These are phyloP conservation scores for Bombyx mandarina DNA, from an alignment of 1,140 invertebrate genomes.

Conservation along the genomic window DNA sequence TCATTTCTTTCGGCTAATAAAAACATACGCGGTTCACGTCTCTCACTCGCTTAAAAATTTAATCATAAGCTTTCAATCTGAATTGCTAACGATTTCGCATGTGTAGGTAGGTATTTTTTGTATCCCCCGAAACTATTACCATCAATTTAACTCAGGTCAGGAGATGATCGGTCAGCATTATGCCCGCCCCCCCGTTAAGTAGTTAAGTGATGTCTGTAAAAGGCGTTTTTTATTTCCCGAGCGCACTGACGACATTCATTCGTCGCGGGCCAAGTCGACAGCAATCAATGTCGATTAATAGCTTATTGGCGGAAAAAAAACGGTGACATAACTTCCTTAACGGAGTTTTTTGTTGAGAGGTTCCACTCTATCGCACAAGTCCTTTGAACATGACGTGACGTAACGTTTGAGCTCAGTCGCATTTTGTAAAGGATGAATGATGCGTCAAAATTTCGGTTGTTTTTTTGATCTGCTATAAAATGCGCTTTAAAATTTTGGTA, in stretches of 20 bases:
- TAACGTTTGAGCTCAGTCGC: too few species aligned
- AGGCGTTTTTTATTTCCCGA: background rate
- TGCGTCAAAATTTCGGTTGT: too few species aligned
- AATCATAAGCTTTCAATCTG: constrained; percentile 52
- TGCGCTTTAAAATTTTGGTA: too few species aligned
- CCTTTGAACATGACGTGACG: too few species aligned
- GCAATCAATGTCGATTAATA: constrained; percentile 18
- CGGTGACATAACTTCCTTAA: background rate
- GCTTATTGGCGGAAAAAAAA: constrained; percentile 12
- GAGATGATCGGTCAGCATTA: constrained; percentile 3
- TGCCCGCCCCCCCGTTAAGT: too few species aligned
- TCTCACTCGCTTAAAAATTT: constrained; percentile 37
- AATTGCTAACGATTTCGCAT: constrained; percentile 36
- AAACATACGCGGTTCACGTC: constrained; percentile 35
- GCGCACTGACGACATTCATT: background rate
- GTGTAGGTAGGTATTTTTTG: constrained; percentile 38
- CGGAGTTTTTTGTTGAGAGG: too few species aligned
- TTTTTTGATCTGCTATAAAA: too few species aligned
- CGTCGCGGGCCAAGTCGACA: constrained; percentile 2
- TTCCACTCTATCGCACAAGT: too few species aligned
- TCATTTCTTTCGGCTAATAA: constrained; percentile 15
- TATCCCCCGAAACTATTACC: constrained; percentile 1
- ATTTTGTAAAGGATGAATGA: too few species aligned
- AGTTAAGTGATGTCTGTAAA: too few species aligned
- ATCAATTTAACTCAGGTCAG: constrained; percentile 6